Percentiles rank a stretch among this genome's conserved stretches.
phyloP scores from a whole-genome alignment of 2,797 vertebrate species.

The Spizella passerina region DNA sequence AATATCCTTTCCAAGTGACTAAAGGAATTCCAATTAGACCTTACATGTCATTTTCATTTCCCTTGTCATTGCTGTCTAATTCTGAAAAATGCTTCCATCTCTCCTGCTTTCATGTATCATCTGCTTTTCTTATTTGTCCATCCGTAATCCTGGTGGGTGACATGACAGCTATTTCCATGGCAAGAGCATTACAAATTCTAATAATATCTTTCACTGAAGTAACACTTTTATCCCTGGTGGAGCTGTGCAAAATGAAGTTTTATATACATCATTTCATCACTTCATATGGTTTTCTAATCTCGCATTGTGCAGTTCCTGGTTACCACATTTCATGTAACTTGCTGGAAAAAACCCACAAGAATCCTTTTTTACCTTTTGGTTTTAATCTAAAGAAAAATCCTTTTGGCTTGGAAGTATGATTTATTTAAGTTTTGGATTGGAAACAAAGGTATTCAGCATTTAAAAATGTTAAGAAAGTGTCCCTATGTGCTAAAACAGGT shows the following conservation, averaged over 20 bases:
- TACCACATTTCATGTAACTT: background rate
- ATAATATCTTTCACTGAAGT: constrained; percentile 29
- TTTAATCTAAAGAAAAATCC: background rate
- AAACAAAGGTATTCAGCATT: background rate
- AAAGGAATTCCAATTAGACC: constrained; percentile 57
- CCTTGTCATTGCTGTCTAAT: constrained; percentile 32
- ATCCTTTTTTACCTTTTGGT: background rate
- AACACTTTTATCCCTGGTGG: background rate
- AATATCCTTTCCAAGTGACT: constrained; percentile 50
- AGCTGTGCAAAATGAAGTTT: background rate
- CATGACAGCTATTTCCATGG: constrained; percentile 49
- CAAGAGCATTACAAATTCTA: constrained; percentile 41
- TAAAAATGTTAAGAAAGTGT: background rate
- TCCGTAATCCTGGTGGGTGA: constrained; percentile 31
- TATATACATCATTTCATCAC: background rate
- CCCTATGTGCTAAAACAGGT: background rate
- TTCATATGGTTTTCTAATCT: background rate
- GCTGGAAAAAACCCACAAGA: accelerated
- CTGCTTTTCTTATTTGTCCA: constrained; percentile 44
- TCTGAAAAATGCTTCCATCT: constrained; percentile 38
- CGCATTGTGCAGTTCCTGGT: background rate
- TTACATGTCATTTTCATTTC: constrained; percentile 39
- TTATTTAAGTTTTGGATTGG: background rate
- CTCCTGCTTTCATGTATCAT: constrained; percentile 22
- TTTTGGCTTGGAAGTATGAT: background rate